A percentile compares a stretch with the other conserved stretches of the same genome.
These are phyloP conservation scores for Wasmannia auropunctata DNA, from an alignment of 1,140 invertebrate species.

Conservation along the genomic window DNA sequence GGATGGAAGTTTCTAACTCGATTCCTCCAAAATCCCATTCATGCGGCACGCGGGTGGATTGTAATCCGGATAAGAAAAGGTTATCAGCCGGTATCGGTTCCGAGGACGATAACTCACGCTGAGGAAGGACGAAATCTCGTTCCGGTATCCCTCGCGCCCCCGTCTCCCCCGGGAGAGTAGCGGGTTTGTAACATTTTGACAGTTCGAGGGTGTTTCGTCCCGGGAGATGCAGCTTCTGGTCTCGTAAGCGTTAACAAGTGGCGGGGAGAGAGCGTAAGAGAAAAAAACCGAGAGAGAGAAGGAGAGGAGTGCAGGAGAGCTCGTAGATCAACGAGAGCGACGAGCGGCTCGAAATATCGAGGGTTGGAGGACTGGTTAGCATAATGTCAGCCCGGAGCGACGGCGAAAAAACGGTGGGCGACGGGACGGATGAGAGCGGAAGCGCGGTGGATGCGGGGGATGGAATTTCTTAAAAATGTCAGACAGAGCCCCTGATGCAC, in stretches of 20 bases:
- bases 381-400: constrained; percentile 79
- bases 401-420: constrained; percentile 58
- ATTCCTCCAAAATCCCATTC: constrained; percentile 56
- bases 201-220: constrained; percentile 59
- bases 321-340: constrained; percentile 79
- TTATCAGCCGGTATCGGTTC: constrained; percentile 54
- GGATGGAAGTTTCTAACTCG: constrained; percentile 48
- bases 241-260: constrained; percentile 73
- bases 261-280: not conserved
- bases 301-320: constrained; percentile 47
- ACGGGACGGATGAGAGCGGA: not conserved
- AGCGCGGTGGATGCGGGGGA: constrained; percentile 65
- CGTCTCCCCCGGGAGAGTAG: constrained; percentile 5
- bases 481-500: constrained; percentile 66
- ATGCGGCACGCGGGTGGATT: constrained; percentile 49
- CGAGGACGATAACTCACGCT: constrained; percentile 46
- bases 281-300: not conserved
- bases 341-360: constrained; percentile 78
- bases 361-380: constrained; percentile 79
- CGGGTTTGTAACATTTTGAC: constrained; percentile 71
- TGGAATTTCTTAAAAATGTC: constrained; percentile 83
- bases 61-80: constrained; percentile 58
- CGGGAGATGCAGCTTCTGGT: constrained; percentile 48
- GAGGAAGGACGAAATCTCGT: constrained; percentile 36
- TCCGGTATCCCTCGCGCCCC: not conserved